phyloP scores from a whole-genome alignment of 1,140 invertebrate genomes.

The Brachionus sp. region DNA sequence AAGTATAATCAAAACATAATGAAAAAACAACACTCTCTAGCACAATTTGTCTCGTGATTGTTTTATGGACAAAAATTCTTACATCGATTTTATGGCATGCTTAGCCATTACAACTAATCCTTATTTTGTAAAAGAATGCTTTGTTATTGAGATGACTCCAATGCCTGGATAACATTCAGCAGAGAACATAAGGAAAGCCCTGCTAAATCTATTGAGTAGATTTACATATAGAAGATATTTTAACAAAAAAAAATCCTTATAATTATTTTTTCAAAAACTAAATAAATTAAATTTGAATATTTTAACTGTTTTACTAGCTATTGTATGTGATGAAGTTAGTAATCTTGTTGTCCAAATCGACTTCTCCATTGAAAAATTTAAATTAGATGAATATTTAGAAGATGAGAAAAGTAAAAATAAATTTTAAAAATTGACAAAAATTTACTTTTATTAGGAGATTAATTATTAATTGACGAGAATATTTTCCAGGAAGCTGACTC shows the following conservation, averaged over 20 bases:
- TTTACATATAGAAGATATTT: too few relatives aligned
- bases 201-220: neutral
- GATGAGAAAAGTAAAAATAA: neutral
- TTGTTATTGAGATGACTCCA: neutral
- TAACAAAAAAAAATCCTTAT: neutral
- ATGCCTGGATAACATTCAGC: neutral
- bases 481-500: too few relatives aligned
- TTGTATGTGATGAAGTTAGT: neutral
- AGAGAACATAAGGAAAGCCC: neutral
- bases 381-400: neutral
- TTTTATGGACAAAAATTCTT: neutral
- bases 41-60: neutral
- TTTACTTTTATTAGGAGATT: too few relatives aligned
- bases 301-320: neutral
- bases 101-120: neutral
- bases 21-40: neutral
- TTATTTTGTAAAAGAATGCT: neutral
- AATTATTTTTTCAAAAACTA: neutral
- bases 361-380: neutral
- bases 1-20: neutral
- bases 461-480: too few relatives aligned
- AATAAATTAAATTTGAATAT: neutral
- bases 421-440: too few relatives aligned
- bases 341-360: neutral
- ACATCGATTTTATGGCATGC: neutral